Conservation (phyloP, 2,888 invertebrate species). For the Pyrrhia umbra region DNA sequence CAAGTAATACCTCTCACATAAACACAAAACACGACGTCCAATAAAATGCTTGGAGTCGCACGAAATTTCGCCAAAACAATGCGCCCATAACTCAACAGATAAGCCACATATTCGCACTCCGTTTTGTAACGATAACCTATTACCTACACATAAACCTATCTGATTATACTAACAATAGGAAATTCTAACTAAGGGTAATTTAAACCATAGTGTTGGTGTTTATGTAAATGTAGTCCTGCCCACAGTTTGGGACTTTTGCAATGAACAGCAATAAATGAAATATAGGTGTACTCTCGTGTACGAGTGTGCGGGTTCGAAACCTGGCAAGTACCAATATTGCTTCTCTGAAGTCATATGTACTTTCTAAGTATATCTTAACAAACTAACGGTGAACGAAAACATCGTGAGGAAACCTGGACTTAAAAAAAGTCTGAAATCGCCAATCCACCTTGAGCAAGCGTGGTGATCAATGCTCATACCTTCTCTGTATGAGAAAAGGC, state of each 20-base stretch:
- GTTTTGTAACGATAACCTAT: slow-evolving; percentile 37
- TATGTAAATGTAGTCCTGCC: neutral
- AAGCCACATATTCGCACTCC: slow-evolving; percentile 37
- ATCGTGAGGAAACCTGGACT: no score
- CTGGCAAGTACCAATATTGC: no score
- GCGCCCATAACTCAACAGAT: slow-evolving; percentile 41
- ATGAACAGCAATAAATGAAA: neutral
- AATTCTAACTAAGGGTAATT: neutral
- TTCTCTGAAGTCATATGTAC: no score
- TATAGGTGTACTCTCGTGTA: no score
- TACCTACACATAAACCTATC: slow-evolving; percentile 9
- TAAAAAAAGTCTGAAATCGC: no score
- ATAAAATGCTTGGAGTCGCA: slow-evolving; percentile 16
- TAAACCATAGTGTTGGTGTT: neutral
- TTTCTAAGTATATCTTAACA: no score
- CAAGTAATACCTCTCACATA: slow-evolving; percentile 7
- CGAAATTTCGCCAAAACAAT: slow-evolving; percentile 33
- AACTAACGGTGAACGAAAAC: no score
- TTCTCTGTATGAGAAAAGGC: no score
- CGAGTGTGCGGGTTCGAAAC: no score
- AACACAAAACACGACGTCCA: slow-evolving; percentile 11
- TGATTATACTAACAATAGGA: slow-evolving; percentile 35
- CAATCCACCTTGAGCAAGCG: no score
- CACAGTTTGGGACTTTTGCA: neutral
- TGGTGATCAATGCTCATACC: no score